Evolutionary conservation across 1,140 invertebrate genomes (phyloP).

Genomic region (Pseudomyrmex flavicornis): DNA sequence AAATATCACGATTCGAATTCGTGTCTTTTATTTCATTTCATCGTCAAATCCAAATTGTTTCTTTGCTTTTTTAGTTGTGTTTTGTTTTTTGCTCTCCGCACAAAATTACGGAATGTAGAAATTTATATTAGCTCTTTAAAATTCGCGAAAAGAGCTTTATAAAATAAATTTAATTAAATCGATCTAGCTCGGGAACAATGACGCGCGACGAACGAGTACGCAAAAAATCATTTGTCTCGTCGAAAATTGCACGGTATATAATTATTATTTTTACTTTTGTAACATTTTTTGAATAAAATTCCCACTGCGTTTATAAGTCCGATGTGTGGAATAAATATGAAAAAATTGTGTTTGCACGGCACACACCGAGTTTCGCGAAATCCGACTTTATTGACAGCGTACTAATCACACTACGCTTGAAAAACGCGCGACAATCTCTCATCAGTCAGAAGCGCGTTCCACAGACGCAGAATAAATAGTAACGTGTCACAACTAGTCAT

Average conservation of each 20-base stretch:
- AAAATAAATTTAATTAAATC: too few relatives aligned
- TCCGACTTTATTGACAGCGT: background rate
- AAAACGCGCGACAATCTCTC: background rate
- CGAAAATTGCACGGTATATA: too few relatives aligned
- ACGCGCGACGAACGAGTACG: too few relatives aligned
- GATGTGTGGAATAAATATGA: too few relatives aligned
- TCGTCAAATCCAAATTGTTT: background rate
- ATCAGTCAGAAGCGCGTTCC: constrained; percentile 2
- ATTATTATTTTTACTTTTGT: too few relatives aligned
- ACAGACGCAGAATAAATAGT: constrained; percentile 30
- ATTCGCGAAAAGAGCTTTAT: background rate
- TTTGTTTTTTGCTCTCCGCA: background rate
- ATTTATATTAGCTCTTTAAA: background rate
- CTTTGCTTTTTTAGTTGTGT: background rate
- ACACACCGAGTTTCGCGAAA: background rate
- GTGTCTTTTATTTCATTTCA: background rate
- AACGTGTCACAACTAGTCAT: constrained; percentile 49
- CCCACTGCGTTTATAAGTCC: too few relatives aligned
- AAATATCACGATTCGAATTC: background rate
- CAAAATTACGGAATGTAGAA: background rate
- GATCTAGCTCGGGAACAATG: too few relatives aligned
- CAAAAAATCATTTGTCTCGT: too few relatives aligned
- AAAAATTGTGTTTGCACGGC: too few relatives aligned
- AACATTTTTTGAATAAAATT: too few relatives aligned
- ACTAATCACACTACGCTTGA: background rate